phyloP scores from a whole-genome alignment of 2,888 invertebrate genomes.

The Crioceris asparagi region DNA sequence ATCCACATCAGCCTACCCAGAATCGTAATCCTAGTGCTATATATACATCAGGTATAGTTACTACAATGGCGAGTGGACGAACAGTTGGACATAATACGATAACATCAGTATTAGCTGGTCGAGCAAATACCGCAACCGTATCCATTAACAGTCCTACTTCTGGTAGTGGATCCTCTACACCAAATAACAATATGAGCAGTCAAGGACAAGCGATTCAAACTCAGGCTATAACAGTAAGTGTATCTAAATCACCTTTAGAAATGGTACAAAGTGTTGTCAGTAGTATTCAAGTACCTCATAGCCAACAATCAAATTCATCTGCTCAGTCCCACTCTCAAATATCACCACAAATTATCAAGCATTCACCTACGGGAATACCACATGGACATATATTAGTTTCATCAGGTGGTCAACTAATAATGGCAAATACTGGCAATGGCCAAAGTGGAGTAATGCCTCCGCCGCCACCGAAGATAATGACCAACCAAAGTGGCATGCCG shows the following conservation, averaged over 20 bases:
- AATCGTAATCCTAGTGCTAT: too few species aligned
- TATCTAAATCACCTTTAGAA: conserved; percentile 56
- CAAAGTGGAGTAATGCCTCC: conserved; percentile 51
- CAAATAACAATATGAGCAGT: conserved; percentile 24
- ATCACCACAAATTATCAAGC: conserved; percentile 39
- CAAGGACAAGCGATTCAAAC: conserved; percentile 14
- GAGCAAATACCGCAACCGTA: conserved; percentile 65
- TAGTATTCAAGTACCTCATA: conserved; percentile 50
- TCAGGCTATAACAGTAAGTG: conserved; percentile 32
- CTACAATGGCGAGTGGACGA: conserved; percentile 61
- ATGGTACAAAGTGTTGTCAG: conserved; percentile 71
- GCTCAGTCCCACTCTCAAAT: conserved; percentile 33
- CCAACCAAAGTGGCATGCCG: conserved; percentile 39
- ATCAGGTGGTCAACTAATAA: conserved; percentile 62
- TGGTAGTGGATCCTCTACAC: conserved; percentile 29
- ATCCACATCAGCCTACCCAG: conserved; percentile 1
- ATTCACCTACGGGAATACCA: conserved; percentile 40
- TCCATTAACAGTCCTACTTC: conserved; percentile 55
- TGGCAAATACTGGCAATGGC: conserved; percentile 45
- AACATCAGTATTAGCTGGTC: conserved; percentile 67
- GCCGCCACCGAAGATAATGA: conserved; percentile 34
- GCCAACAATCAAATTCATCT: conserved; percentile 27
- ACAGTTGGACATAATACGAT: conserved; percentile 72
- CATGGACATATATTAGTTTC: conserved; percentile 67
- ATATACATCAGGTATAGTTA: conserved; percentile 38